Evolutionary conservation across 2,113 vertebrate genomes (phyloP).

Genomic region (Phalacrocorax pelagicus): DNA sequence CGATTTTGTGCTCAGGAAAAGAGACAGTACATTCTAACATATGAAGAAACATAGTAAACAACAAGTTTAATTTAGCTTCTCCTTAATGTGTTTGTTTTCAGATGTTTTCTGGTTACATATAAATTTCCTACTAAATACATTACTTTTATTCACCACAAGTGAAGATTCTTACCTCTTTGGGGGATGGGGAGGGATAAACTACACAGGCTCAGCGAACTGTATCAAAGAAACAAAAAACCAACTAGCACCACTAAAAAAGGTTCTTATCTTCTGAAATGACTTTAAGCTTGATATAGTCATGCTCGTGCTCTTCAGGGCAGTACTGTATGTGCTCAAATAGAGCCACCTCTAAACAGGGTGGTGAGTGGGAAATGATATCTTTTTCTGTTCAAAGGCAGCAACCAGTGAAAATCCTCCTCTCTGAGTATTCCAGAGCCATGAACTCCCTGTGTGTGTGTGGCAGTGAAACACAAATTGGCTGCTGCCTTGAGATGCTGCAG

Average conservation of each 20-base stretch:
- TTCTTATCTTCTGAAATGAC: not conserved
- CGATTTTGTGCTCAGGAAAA: not conserved
- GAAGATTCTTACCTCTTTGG: not conserved
- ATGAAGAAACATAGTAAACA: not conserved
- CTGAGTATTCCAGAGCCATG: not conserved
- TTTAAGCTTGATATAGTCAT: not conserved
- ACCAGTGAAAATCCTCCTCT: not conserved
- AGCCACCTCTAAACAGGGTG: not conserved
- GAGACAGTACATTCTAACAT: not conserved
- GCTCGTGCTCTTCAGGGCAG: not conserved
- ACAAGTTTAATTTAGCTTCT: not conserved
- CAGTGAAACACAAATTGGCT: not conserved
- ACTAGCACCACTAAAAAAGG: not conserved
- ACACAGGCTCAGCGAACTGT: not conserved
- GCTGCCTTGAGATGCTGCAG: not conserved
- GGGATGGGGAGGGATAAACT: not conserved
- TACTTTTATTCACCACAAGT: not conserved
- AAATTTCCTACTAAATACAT: not conserved
- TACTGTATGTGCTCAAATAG: not conserved
- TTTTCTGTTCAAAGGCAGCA: not conserved
- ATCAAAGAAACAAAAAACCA: not conserved
- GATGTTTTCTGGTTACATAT: not conserved
- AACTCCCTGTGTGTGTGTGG: not conserved
- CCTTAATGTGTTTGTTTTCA: not conserved
- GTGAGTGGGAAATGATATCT: not conserved